These are phyloP conservation scores for Homarus gammarus DNA, from an alignment of 2,888 invertebrate genomes.

Conservation along the genomic window DNA sequence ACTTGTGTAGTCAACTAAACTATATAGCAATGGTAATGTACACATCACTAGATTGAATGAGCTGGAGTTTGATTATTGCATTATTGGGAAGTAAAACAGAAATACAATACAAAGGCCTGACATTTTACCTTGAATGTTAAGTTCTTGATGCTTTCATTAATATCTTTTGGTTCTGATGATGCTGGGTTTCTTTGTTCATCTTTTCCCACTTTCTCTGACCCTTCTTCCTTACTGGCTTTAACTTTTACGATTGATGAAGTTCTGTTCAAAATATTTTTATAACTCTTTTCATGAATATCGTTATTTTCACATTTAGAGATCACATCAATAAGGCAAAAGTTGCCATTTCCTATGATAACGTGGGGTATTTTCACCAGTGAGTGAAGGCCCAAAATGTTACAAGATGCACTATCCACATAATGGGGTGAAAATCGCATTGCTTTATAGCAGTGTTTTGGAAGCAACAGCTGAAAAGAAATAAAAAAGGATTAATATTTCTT, in stretches of 20 bases:
- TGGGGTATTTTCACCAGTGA: conserved; percentile 32
- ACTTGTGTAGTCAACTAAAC: too few relatives aligned
- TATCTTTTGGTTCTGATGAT: background rate
- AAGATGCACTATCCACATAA: conserved; percentile 47
- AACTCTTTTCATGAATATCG: background rate
- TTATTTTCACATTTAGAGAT: conserved; percentile 8
- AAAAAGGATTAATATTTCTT: too few relatives aligned
- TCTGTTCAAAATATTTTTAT: background rate
- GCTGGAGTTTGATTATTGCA: too few relatives aligned
- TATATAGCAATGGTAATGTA: too few relatives aligned
- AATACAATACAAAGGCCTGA: background rate
- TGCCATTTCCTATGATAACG: conserved; percentile 7
- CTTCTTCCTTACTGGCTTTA: conserved; percentile 3
- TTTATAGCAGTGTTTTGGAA: conserved; percentile 60
- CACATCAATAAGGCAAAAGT: conserved; percentile 47
- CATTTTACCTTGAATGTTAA: conserved; percentile 13
- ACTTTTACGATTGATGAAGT: background rate
- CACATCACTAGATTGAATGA: too few relatives aligned
- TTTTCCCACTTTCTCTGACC: background rate
- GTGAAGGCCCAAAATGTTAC: conserved; percentile 56
- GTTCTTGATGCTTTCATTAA: conserved; percentile 22
- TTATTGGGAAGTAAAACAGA: too few relatives aligned
- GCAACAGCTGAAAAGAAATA: conserved; percentile 43
- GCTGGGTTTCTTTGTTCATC: background rate
- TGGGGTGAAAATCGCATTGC: conserved; percentile 54